Evolutionary conservation across 1,140 invertebrate species (phyloP).

Genomic region (Drosophila bifasciata): DNA sequence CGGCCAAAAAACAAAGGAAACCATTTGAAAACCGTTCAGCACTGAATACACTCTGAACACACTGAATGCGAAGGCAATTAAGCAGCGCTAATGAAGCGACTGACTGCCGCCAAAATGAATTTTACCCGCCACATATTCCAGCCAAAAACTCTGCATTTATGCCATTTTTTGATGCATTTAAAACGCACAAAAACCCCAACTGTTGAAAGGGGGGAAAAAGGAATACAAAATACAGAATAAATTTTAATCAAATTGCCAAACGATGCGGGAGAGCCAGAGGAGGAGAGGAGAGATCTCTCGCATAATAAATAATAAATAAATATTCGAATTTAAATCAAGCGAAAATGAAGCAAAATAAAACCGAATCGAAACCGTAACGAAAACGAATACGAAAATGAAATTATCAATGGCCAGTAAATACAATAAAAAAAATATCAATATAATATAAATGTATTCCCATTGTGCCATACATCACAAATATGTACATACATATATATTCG

Average conservation of each 20-base stretch:
- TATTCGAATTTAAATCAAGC: conserved; percentile 45
- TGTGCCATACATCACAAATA: neutral
- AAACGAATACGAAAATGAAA: conserved; percentile 28
- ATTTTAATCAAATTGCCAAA: conserved; percentile 41
- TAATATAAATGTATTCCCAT: conserved; percentile 26
- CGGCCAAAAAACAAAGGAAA: conserved; percentile 48
- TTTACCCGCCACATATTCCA: neutral
- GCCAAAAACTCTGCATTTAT: neutral
- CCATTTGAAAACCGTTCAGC: conserved; percentile 36
- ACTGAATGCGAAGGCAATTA: conserved; percentile 55
- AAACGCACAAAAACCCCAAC: conserved; percentile 21
- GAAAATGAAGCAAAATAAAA: conserved; percentile 31
- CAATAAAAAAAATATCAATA: conserved; percentile 29
- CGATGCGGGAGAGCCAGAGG: neutral
- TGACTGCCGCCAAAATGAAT: conserved; percentile 2
- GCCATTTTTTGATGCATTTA: conserved; percentile 31
- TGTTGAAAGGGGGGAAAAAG: conserved; percentile 2
- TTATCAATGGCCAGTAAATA: conserved; percentile 25
- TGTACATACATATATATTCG: conserved; percentile 11
- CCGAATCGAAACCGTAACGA: neutral
- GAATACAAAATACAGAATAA: conserved; percentile 10
- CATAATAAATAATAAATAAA: conserved; percentile 36
- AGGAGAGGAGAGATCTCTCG: conserved; percentile 10
- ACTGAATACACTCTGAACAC: too few relatives aligned
- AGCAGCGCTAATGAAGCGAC: conserved; percentile 52